Conservation (phyloP, 2,797 vertebrate genomes). For the Neosilurus mollespiculum region DNA sequence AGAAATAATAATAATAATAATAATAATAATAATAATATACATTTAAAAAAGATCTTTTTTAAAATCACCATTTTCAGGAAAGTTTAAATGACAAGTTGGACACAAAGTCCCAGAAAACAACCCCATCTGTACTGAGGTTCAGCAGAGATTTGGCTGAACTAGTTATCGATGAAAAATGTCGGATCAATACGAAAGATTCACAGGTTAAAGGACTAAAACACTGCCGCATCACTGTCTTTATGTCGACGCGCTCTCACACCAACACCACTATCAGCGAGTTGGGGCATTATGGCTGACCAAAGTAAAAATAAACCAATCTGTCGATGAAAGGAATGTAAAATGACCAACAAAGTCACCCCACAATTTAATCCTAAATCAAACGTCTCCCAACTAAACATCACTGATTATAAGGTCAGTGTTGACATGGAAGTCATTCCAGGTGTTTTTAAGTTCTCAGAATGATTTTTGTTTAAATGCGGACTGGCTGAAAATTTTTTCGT, state of each 20-base stretch:
- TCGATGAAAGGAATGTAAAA: neutral
- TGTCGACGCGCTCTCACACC: neutral
- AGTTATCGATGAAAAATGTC: neutral
- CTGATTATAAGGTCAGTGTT: neutral
- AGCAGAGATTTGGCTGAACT: neutral
- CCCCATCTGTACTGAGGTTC: neutral
- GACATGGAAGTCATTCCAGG: neutral
- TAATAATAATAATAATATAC: no score
- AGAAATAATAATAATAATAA: no score
- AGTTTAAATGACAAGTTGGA: no score
- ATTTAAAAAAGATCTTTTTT: neutral
- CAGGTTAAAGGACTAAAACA: constrained; percentile 4
- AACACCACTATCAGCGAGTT: neutral
- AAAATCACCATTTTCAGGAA: neutral
- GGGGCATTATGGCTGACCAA: neutral
- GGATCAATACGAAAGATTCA: neutral
- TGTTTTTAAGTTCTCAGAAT: no score
- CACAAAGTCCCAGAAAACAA: neutral
- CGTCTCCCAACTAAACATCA: neutral
- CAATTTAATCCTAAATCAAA: neutral
- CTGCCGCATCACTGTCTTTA: neutral
- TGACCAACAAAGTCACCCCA: no score
- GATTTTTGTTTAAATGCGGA: neutral
- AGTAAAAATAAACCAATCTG: neutral
- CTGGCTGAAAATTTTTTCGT: neutral